Base-by-base conservation (phyloP, 2,113 vertebrate genomes). In the Rhegmatorhina hoffmannsi region DNA sequence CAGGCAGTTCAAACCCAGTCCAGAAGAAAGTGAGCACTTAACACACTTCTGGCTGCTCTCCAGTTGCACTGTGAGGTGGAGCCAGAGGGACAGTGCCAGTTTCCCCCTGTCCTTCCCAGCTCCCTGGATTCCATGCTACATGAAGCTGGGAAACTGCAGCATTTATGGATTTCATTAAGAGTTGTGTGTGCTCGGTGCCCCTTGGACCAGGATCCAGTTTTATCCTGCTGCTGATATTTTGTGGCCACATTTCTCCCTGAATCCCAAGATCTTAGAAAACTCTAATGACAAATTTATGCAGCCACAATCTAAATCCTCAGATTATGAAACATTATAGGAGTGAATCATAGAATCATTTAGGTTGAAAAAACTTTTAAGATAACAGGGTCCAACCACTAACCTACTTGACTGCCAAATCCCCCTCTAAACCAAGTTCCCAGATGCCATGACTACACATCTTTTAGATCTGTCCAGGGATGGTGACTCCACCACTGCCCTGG, bases 101-200 rank as follows among this genome's bases (percentile, higher is more conserved):
- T 90, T 88, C 18, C 43, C 25, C 33, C 53, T 17, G 8, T 36
- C 79, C 47, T 84, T 67, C 60, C 77, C 9, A 1, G 19, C 55
- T 66, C 17, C 23, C 17, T 47, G 31, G 31, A 8, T 33, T 36
- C 49, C 9, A 1, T 60, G 33, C 31, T 56, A 40, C 11, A 3
- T 7, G n/a, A 70, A 36, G 50, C 73, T 63, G 56, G 92, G 52
- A 59, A 91, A 78, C 36, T 36, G 7, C 40, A 69, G 20, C 1
- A 1, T 66, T 81, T 67, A 55, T 2, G 20, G 49, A 31, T 73
- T 60, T 83, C 29, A 49, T 31, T 52, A 19, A 20, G 23, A 74
- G 26, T 47, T 55, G 16, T 3, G 0, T 38, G 53, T 64, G 33
- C 36, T 80, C 0, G 1, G n/a, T 73, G n/a, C 12, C 9, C 58